Evolutionary conservation across 1,140 invertebrate genomes (phyloP), one percentile per base, ranked within the genome.

Genomic region (Limonius californicus): DNA sequence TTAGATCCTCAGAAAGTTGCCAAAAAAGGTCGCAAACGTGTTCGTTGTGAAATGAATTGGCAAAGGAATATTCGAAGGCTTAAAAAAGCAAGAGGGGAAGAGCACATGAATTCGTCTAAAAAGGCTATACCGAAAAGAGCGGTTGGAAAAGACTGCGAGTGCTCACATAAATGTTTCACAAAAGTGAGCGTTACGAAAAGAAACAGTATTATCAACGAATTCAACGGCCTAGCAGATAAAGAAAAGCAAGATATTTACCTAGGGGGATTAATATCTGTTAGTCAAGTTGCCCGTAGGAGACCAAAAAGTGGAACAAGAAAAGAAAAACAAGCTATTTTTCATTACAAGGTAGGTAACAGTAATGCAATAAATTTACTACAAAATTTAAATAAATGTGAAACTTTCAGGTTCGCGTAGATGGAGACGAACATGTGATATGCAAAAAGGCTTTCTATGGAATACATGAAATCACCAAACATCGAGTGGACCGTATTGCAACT

Each of bases 181-280:
- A 27, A 32, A 19, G 19, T 56, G 21, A 19, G 21, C 32, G 30
- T 20, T 15, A 14, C 6, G 2, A 4, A 56, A 35, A 56, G 30
- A 30, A 14, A 30, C 9, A 27, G 32, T 32, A 16, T 56, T 30
- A 12, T 56, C 2, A 30, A 56, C 8, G n/a, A 56, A 35, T 56
- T 56, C 32, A 20, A 21, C 32, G 18, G 12, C 3, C 15, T 35
- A 8, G 54, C 14, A 12, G 30, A 56, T 35, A 56, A 56, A 35
- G 14, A 32, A 12, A 56, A 56, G 27, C 54, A 56, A 56, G 54
- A 30, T 56, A 56, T 56, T 7, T 32, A 35, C 21, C 18, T 56
- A 19, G 30, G 12, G 7, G 54, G 54, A 6, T 19, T 30, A 35
- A 56, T 56, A 32, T 9, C 21, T 12, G 54, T 21, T 11, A 27